These are phyloP conservation scores for Microtus montanus DNA, from an alignment of 2,113 vertebrate species.

Conservation along the genomic window DNA sequence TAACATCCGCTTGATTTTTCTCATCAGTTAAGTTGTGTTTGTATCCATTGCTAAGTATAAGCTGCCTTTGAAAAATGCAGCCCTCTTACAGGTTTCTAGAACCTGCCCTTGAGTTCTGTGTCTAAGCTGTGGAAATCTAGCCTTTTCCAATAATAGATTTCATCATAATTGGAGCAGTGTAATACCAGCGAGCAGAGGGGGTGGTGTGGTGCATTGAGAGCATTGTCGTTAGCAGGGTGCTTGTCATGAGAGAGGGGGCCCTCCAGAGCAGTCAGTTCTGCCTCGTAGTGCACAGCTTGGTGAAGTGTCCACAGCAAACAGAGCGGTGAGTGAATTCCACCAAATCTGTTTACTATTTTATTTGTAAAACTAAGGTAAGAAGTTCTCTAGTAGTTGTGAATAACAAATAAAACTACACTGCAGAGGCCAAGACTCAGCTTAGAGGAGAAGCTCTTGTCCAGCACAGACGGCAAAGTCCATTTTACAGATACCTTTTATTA, in stretches of 20 bases:
- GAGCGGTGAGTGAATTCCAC: not conserved
- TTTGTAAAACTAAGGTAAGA: conserved; percentile 48
- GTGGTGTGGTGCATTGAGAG: not conserved
- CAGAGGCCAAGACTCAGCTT: not conserved
- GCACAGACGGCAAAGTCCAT: not conserved
- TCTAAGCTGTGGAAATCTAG: not conserved
- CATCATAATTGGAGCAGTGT: not conserved
- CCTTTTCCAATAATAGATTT: conserved; percentile 34
- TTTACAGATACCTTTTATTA: not conserved
- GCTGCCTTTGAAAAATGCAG: conserved; percentile 7
- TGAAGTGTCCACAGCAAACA: conserved; percentile 32
- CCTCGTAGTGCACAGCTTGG: not conserved
- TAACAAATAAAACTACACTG: conserved; percentile 3
- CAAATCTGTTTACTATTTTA: conserved; percentile 21
- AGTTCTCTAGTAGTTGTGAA: not conserved
- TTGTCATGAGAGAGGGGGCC: not conserved
- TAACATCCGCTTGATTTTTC: conserved; percentile 31
- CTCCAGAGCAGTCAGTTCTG: not conserved
- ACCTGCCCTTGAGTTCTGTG: conserved; percentile 34
- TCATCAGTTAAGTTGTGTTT: not conserved
- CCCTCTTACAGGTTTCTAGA: not conserved
- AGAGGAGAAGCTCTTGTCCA: not conserved
- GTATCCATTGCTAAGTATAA: not conserved
- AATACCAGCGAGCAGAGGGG: not conserved
- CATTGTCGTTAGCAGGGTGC: not conserved